Evolutionary conservation across 2,113 vertebrate species (phyloP).

Genomic region (Lophochroa leadbeateri): DNA sequence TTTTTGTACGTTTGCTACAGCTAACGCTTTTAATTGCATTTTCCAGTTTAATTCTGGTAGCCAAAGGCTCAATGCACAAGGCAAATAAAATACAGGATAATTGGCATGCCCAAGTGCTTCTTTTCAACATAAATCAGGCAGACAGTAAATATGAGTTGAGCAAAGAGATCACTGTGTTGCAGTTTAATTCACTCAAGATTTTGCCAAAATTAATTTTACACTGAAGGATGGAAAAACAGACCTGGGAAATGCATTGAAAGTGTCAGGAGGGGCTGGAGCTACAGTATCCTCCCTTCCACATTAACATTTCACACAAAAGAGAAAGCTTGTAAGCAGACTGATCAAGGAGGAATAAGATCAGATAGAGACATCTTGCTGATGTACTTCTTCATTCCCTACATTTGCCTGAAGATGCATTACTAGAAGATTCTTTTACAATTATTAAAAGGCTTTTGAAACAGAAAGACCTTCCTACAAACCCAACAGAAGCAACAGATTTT

Average conservation of each 20-base stretch:
- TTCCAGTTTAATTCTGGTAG: slow-evolving; percentile 62
- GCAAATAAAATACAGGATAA: slow-evolving; percentile 42
- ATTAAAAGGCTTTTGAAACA: not conserved
- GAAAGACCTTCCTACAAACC: not conserved
- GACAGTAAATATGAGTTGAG: slow-evolving; percentile 25
- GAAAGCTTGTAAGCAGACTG: not conserved
- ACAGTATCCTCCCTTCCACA: not conserved
- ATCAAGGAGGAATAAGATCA: not conserved
- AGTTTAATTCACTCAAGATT: slow-evolving; percentile 30
- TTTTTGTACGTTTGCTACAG: slow-evolving; percentile 38
- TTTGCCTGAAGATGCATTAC: not conserved
- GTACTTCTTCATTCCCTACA: not conserved
- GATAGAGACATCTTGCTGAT: not conserved
- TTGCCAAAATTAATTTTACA: slow-evolving; percentile 36
- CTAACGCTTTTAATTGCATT: slow-evolving; percentile 63
- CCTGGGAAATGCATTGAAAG: not conserved
- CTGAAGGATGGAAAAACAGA: not conserved
- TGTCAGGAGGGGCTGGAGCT: not conserved
- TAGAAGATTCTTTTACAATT: not conserved
- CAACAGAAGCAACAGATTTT: not conserved
- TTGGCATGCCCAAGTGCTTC: slow-evolving; percentile 25
- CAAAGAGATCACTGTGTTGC: not conserved
- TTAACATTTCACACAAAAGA: not conserved
- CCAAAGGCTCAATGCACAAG: slow-evolving; percentile 57
- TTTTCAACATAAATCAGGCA: slow-evolving; percentile 45